Conservation (phyloP, 30 jellyfish, hydroid and myxozoan species). For the Pseudorhiza aurosa region DNA sequence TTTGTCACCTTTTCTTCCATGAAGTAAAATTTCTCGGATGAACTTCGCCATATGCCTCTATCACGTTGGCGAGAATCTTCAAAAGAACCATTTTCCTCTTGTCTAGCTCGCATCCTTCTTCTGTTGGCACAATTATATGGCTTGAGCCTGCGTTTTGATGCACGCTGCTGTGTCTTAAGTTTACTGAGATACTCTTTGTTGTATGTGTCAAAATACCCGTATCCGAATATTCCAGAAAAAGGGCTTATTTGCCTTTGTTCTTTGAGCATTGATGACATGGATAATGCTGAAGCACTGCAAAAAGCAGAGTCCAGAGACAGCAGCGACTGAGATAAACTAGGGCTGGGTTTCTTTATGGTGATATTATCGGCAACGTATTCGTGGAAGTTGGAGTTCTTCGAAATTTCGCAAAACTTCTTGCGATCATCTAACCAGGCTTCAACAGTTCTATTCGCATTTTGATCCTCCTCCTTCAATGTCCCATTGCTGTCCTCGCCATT, state of each 20-base stretch:
- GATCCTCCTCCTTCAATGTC: no score
- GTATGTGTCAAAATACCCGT: conserved; percentile 54
- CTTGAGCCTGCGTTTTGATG: conserved; percentile 36
- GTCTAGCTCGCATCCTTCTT: not conserved
- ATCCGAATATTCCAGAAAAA: conserved; percentile 51
- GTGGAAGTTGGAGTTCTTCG: conserved; percentile 33
- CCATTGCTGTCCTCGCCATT: not conserved
- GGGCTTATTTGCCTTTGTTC: conserved; percentile 38
- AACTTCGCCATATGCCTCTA: not conserved
- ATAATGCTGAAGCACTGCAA: conserved; percentile 32
- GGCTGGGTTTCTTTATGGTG: not conserved
- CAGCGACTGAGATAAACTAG: conserved; percentile 29
- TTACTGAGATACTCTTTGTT: conserved; percentile 59
- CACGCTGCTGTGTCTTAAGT: conserved; percentile 53
- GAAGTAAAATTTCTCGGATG: not conserved
- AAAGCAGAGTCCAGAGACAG: conserved; percentile 48
- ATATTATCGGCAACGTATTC: conserved; percentile 37
- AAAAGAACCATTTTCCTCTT: not conserved
- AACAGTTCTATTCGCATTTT: conserved; percentile 8
- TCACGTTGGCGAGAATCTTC: not conserved
- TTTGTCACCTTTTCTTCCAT: conserved; percentile 52
- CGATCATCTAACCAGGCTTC: conserved; percentile 26
- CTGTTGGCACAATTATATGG: conserved; percentile 56
- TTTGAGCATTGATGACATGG: conserved; percentile 46
- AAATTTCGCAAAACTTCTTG: conserved; percentile 19